phyloP scores from a whole-genome alignment of 2,797 vertebrate genomes.

The Pogoniulus pusillus region DNA sequence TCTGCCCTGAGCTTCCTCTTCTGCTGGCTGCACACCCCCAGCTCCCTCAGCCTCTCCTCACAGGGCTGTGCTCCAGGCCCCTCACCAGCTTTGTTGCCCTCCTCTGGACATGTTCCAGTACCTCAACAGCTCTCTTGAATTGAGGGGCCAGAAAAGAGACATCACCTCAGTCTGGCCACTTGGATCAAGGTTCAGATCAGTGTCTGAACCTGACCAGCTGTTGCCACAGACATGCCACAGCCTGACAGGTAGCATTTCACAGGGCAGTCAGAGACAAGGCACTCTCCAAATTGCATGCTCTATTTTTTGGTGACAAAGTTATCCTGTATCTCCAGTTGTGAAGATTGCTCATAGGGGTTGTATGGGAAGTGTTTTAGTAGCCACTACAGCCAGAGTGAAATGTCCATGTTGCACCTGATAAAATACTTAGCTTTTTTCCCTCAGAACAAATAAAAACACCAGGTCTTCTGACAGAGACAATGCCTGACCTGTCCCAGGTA shows the following conservation, averaged over 20 bases:
- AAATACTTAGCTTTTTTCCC: background rate
- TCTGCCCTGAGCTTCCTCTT: no score
- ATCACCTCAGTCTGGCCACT: background rate
- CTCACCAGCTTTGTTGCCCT: no score
- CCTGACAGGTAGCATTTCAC: accelerated
- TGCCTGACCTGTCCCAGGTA: background rate
- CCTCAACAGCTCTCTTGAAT: no score
- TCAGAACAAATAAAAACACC: background rate
- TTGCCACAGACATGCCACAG: background rate
- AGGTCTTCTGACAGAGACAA: background rate
- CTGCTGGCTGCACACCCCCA: no score
- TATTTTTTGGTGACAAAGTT: background rate
- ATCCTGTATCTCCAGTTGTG: background rate
- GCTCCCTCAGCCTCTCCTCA: no score
- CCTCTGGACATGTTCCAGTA: background rate
- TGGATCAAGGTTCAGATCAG: accelerated
- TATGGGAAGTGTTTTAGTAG: background rate
- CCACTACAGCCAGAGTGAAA: background rate
- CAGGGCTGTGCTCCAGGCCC: no score
- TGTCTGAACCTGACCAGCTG: background rate
- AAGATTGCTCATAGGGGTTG: background rate
- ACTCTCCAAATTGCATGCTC: background rate
- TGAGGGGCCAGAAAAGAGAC: no score
- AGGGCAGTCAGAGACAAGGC: background rate
- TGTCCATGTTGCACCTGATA: accelerated